Percentiles rank a stretch among this genome's conserved stretches.
These are phyloP conservation scores for Lophotriccus pileatus DNA, from an alignment of 2,797 vertebrate species.

Conservation along the genomic window DNA sequence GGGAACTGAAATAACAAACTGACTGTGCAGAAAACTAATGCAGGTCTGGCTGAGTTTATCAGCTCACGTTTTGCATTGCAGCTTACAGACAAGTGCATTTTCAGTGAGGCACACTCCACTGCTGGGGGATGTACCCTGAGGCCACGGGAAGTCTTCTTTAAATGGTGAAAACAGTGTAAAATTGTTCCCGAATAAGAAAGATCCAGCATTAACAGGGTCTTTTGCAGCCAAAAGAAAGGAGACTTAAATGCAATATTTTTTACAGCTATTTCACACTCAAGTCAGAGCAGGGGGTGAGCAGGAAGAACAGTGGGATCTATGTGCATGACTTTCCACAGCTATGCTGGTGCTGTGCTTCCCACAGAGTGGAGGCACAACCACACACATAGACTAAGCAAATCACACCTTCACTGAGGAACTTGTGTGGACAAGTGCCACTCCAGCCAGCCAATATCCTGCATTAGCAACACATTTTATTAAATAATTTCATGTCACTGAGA, in stretches of 20 bases:
- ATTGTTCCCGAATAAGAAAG: not conserved
- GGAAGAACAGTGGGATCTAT: fast-evolving
- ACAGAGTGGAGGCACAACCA: not conserved
- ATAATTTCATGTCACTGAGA: not conserved
- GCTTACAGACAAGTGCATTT: not conserved
- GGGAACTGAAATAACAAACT: not conserved
- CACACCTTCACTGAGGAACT: not conserved
- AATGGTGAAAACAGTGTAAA: not conserved
- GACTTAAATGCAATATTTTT: not conserved
- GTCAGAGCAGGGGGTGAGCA: not conserved
- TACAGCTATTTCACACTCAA: not conserved
- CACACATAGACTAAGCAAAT: not conserved
- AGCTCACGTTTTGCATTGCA: not conserved
- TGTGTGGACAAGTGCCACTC: not conserved
- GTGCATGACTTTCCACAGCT: fast-evolving
- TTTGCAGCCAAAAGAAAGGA: not conserved
- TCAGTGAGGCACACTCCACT: not conserved
- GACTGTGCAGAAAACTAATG: not conserved
- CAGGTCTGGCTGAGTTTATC: not conserved
- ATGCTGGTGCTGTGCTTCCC: not conserved
- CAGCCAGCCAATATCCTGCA: not conserved
- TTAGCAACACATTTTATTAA: not conserved
- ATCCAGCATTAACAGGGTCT: not conserved
- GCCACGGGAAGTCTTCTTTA: not conserved
- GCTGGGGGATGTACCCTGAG: not conserved